Base-by-base conservation (phyloP, 1,140 invertebrate genomes). In the Drosophila azteca region DNA sequence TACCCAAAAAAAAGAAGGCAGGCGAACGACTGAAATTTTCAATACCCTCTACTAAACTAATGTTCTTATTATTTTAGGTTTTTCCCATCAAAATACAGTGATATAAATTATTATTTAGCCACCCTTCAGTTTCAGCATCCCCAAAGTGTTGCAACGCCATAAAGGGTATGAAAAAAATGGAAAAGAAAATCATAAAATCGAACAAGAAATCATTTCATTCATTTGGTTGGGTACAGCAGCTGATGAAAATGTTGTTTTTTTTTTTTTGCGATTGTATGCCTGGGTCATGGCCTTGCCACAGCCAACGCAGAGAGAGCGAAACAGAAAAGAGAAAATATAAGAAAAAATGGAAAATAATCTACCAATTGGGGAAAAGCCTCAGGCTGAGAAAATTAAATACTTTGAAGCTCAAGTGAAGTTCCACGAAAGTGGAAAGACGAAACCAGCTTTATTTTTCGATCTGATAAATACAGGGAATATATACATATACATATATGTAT, bases 151-250 rank as follows among this genome's bases (percentile, higher is more conserved):
- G 29, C 29, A 31, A 8, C 29, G 2, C 8, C 7, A 35, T 35
- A 35, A 39, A 39, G 31, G 15, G 31, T 39, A 53, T 53, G 7
- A 22, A 39, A 35, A 35, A 31, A 11, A 11, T 11, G 9, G 9
- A 3, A 11, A 11, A 39, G 3, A 13, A 13, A 5, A 39, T 39
- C 35, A 39, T 39, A 39, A 13, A 39, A 39, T 39, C 31, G 31
- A 58, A 59, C 43, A 43, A 69, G 65, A 66, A 75, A 78, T 75
- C 75, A 75, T 76, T 78, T 70, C 55, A 75, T 75, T 65, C 71
- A 70, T 45, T 75, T 69, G 51, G 50, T 75, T 69, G 51, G 50
- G 51, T 39, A 13, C 35, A 13, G 35, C 8, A 11, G 69, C 61
- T 66, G 50, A 69, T 31, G 13, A 61, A 52, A 31, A 17, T 52